Base-by-base conservation (phyloP, 2,888 invertebrate genomes). In the Labia minor region DNA sequence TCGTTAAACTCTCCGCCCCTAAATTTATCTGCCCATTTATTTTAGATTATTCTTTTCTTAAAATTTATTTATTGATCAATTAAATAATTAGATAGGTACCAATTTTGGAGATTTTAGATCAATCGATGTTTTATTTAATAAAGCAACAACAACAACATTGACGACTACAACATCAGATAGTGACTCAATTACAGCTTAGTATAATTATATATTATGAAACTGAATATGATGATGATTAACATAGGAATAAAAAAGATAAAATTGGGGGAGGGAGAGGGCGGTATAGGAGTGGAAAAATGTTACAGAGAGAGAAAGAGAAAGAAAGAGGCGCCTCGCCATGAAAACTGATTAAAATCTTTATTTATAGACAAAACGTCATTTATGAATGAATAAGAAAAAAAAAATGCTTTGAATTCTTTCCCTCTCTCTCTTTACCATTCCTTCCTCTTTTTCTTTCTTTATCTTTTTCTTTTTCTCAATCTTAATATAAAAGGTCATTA, bases 131-230 rank as follows among this genome's bases (percentile, higher is more conserved):
- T 49, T 49, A 49, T 49, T 49, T 49, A 49, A 49, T 49, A 49
- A 49, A 49, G 49, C 49, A 49, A 49, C 49, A 49, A n/a, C 49
- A 49, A 26, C 26, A 26, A 26, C 26, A 6, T 26, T 26, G 49
- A 49, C 14, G 26, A 49, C 49, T 16, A 49, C 49, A 49, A 16
- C 14, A 16, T n/a, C n/a, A 49, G 49, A 49, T n/a, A 49, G 49
- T n/a, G 49, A 49, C n/a, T 49, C 49, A 49, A 49, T 49, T 49
- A 49, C 49, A 49, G 49, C n/a, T 49, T 49, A 49, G 49, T 49
- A 49, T 49, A 49, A 49, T 49, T 49, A 49, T 49, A 49, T 49
- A 49, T 49, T 49, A 49, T 49, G n/a, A 49, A 14, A 14, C 49
- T 49, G 49, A 16, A 49, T 49, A 26, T 26, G 26, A 26, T 8